A percentile compares a stretch with the other conserved stretches of the same genome.
These are phyloP conservation scores for Coptodon bakossiorum DNA, from an alignment of 2,113 vertebrate genomes.

Conservation along the genomic window DNA sequence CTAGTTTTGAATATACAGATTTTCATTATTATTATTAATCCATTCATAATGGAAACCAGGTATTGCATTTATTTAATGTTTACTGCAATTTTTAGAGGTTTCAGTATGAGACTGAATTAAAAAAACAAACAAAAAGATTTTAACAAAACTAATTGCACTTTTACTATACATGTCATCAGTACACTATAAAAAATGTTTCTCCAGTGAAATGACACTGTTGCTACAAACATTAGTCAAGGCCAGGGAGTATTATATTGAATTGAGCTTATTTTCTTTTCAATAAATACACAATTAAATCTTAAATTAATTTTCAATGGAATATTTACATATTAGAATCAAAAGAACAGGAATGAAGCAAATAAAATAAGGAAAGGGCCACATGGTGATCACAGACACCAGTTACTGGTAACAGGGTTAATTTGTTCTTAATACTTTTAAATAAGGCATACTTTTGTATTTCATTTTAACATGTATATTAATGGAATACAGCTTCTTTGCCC, in stretches of 20 bases:
- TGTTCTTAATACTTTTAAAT: background rate
- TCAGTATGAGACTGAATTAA: accelerated
- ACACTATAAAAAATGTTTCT: background rate
- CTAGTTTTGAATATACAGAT: background rate
- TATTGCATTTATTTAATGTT: background rate
- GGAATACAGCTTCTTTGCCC: background rate
- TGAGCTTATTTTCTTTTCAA: conserved; percentile 23
- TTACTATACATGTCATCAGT: background rate
- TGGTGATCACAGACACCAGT: background rate
- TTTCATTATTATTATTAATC: background rate
- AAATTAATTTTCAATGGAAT: conserved; percentile 8
- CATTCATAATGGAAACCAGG: background rate
- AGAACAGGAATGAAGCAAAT: background rate
- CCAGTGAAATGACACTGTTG: background rate
- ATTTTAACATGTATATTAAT: background rate
- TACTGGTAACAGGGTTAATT: accelerated
- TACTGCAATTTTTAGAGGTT: background rate
- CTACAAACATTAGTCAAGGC: background rate
- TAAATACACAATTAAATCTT: conserved; percentile 45
- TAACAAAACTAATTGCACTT: background rate
- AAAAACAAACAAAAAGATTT: background rate
- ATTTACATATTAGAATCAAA: background rate
- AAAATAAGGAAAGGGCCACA: background rate
- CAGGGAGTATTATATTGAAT: background rate
- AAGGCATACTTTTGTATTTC: background rate